A percentile compares a stretch with the other conserved stretches of the same genome.
phyloP scores from a whole-genome alignment of 2,888 invertebrate species.

The Synanthedon andrenaeformis region DNA sequence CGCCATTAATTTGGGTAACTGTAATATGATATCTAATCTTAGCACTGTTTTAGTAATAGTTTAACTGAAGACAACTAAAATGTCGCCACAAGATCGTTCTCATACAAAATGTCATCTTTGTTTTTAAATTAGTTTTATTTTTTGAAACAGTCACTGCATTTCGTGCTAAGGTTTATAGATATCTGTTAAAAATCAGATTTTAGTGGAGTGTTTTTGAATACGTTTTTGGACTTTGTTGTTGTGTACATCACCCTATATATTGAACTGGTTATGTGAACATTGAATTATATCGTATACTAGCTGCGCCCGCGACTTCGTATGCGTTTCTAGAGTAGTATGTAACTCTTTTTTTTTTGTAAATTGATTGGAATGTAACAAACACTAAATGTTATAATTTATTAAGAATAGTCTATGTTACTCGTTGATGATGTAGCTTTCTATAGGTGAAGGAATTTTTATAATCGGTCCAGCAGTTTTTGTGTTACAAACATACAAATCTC shows the following conservation, averaged over 20 bases:
- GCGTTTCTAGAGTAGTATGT: no score
- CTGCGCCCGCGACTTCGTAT: no score
- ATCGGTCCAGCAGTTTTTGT: no score
- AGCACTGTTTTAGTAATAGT: constrained; percentile 23
- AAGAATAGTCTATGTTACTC: no score
- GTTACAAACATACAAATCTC: no score
- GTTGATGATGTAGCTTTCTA: no score
- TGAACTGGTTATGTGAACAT: constrained; percentile 46
- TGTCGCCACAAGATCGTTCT: not conserved
- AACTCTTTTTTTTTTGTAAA: no score
- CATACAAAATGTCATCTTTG: not conserved
- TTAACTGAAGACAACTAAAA: not conserved
- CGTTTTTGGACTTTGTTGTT: constrained; percentile 30
- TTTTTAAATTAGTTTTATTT: not conserved
- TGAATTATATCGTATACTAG: constrained; percentile 12
- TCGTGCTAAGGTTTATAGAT: constrained; percentile 46
- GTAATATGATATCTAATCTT: constrained; percentile 41
- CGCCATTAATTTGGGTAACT: not conserved
- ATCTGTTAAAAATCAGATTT: constrained; percentile 21
- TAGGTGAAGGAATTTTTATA: no score
- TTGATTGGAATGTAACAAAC: no score
- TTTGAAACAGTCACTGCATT: constrained; percentile 9
- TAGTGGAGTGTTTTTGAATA: constrained; percentile 35
- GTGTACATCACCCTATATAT: constrained; percentile 33
- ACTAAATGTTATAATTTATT: no score